Conservation (phyloP, 2,888 invertebrate species). For the Eumerus sabulonum region DNA sequence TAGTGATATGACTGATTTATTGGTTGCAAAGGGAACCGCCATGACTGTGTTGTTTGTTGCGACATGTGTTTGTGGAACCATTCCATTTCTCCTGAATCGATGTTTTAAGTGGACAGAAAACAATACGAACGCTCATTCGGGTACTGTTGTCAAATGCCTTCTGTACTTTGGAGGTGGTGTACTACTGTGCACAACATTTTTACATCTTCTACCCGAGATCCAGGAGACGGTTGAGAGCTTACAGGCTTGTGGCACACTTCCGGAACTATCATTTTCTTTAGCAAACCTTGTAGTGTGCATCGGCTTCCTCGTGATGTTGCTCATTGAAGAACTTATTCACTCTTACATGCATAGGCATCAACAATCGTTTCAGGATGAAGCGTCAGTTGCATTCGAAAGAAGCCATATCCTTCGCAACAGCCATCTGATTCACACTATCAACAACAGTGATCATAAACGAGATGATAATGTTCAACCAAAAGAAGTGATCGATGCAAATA, state of each 20-base stretch:
- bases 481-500: neutral
- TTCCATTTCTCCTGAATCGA: slow-evolving; percentile 85
- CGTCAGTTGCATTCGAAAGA: slow-evolving; percentile 75
- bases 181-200: slow-evolving; percentile 88
- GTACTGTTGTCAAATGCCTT: slow-evolving; percentile 81
- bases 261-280: slow-evolving; percentile 82
- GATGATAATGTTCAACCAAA: neutral
- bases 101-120: slow-evolving; percentile 82
- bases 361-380: slow-evolving; percentile 71
- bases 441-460: neutral
- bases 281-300: slow-evolving; percentile 86
- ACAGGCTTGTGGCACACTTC: slow-evolving; percentile 79
- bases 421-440: slow-evolving; percentile 69
- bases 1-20: slow-evolving; percentile 78
- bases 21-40: slow-evolving; percentile 87
- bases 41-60: slow-evolving; percentile 88
- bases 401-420: slow-evolving; percentile 76
- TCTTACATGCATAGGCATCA: slow-evolving; percentile 82
- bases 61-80: slow-evolving; percentile 86
- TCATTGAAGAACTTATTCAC: slow-evolving; percentile 90
- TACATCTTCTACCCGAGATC: slow-evolving; percentile 90
- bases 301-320: slow-evolving; percentile 88
- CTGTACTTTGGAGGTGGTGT: slow-evolving; percentile 93
- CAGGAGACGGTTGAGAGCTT: slow-evolving; percentile 84
- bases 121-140: slow-evolving; percentile 74